Evolutionary conservation across 2,888 invertebrate genomes (phyloP).

Genomic region (Palloptera scutellata): DNA sequence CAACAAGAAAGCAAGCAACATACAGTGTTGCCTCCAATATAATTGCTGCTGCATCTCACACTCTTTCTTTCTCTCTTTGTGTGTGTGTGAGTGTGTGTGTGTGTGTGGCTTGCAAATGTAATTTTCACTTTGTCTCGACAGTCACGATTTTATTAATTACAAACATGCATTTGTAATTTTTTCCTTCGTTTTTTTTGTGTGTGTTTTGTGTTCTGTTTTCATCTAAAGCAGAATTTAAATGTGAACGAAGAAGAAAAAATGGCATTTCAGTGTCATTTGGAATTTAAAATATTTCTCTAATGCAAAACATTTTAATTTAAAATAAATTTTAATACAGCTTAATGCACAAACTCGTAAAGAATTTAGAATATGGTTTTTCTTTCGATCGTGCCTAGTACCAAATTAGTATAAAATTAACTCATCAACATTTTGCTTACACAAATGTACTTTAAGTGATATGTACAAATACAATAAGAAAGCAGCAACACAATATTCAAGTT

Average conservation of each 20-base stretch:
- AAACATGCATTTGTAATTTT: constrained; percentile 31
- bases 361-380: too few species aligned
- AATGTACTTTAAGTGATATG: too few species aligned
- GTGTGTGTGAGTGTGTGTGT: background rate
- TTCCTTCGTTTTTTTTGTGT: background rate
- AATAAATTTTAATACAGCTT: background rate
- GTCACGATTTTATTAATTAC: constrained; percentile 30
- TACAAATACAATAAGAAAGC: too few species aligned
- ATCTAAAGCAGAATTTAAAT: background rate
- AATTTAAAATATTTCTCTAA: constrained; percentile 18
- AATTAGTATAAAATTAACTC: too few species aligned
- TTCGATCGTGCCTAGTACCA: too few species aligned
- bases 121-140: background rate
- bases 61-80: background rate
- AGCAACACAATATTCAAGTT: too few species aligned
- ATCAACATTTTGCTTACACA: too few species aligned
- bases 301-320: constrained; percentile 20
- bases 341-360: too few species aligned
- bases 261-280: constrained; percentile 1
- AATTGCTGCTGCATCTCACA: too few species aligned
- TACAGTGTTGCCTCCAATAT: background rate
- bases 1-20: background rate
- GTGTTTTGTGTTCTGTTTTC: background rate
- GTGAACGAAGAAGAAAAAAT: constrained; percentile 3
- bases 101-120: background rate